Evolutionary conservation across 1,140 invertebrate genomes (phyloP), one percentile per base, ranked within the genome.

Genomic region (Neodiprion pinetum): DNA sequence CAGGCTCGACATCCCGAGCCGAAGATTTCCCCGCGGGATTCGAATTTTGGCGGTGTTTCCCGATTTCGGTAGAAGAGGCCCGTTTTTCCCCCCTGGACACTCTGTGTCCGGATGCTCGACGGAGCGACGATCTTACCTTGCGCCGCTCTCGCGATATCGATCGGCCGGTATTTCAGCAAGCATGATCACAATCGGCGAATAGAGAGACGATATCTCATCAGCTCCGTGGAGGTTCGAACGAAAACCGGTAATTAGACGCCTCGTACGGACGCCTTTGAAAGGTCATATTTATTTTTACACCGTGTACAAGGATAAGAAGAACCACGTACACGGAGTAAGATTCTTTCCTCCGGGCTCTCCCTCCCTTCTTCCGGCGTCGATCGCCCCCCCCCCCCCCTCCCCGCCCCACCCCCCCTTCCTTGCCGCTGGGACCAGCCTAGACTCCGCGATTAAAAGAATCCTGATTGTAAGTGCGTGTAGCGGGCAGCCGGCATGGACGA

Each of bases 1-100:
- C 73, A 86, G 74, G 11, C 84, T 79, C 72, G 86, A 87, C 86
- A 87, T 87, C 69, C 17, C 78, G 17, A 61, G 53, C 53, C 53
- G 11, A 7, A 61, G n/a, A 61, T 61, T 61, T 61, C 53, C 53
- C 53, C 53, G 53, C n/a, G 53, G 53, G 53, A 61, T 14, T 61
- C 53, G 53, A 61, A 61, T 61, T 61, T 61, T 61, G n/a, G 7
- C 53, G 53, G 17, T 69, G 21, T 69, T 14, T 65, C 61, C 17
- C 7, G 61, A 65, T 14, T 14, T 65, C 17, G 2, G 61, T 65
- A 7, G 10, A 11, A 65, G 17, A 65, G 61, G 61, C 61, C 12
- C 61, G 17, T 14, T 14, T 65, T n/a, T 61, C 53, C 17, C 61
- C 17, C 61, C 17, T 14, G 61, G 12, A 65, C 17, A 14, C 12